Percentiles rank a stretch among this genome's conserved stretches.
Evolutionary conservation across 2,797 vertebrate species (phyloP).

Genomic region (Acestrorhynchus altus): DNA sequence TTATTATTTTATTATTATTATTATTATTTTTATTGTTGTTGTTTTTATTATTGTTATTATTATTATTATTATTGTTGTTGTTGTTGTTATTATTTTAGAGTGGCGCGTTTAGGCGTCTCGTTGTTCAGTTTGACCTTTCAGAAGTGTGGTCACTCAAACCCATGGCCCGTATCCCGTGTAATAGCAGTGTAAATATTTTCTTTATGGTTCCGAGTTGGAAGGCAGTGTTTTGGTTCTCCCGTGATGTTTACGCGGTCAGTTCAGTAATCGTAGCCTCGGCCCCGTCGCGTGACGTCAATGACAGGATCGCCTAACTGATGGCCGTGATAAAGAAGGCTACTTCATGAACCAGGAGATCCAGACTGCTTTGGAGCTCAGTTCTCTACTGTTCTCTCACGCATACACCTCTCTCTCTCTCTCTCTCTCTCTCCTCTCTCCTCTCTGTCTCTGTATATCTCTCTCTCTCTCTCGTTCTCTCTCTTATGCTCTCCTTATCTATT

Average conservation of each 20-base stretch:
- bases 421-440: constrained; percentile 35
- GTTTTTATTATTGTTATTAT: too few species aligned
- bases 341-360: neutral
- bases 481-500: too few species aligned
- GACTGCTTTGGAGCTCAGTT: neutral
- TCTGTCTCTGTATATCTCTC: constrained; percentile 2
- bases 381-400: neutral
- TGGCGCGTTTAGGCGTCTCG: too few species aligned
- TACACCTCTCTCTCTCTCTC: too few species aligned
- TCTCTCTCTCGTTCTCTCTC: neutral
- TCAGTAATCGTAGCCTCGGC: constrained; percentile 22
- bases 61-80: neutral
- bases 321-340: constrained; percentile 10
- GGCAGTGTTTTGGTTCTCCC: neutral
- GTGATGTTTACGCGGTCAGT: constrained; percentile 26
- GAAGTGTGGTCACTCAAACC: neutral
- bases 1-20: too few species aligned
- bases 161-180: neutral
- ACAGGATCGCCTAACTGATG: constrained; percentile 23
- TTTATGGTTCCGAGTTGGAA: constrained; percentile 1
- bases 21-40: too few species aligned
- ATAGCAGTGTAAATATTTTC: constrained; percentile 43
- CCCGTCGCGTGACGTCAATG: constrained; percentile 32
- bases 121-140: neutral
- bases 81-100: too few species aligned